These are phyloP conservation scores for pig (Sus scrofa) DNA, from an alignment of 2,113 vertebrate genomes.

Conservation along the genomic window T2T-Sscrofa CM000820.6:81190501-81191000, in stretches of 20 bases:
- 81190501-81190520: background rate
- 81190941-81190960: background rate
- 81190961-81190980: background rate
- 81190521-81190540: background rate
- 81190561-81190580: background rate
- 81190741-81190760: background rate
- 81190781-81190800: background rate
- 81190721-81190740: background rate
- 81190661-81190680: background rate
- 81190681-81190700: background rate
- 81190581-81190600: background rate
- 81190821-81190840: background rate
- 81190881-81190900: background rate
- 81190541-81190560: background rate
- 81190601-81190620: background rate
- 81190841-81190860: too few species aligned
- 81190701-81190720: background rate
- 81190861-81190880: background rate
- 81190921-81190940: background rate
- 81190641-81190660: background rate
- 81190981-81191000: background rate
- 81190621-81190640: constrained; percentile 1
- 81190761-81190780: background rate
- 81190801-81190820: background rate
- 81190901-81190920: background rate